Base-by-base conservation (phyloP, 64 coral and sea anemone genomes). In the Hydrozoanthus tunicans region DNA sequence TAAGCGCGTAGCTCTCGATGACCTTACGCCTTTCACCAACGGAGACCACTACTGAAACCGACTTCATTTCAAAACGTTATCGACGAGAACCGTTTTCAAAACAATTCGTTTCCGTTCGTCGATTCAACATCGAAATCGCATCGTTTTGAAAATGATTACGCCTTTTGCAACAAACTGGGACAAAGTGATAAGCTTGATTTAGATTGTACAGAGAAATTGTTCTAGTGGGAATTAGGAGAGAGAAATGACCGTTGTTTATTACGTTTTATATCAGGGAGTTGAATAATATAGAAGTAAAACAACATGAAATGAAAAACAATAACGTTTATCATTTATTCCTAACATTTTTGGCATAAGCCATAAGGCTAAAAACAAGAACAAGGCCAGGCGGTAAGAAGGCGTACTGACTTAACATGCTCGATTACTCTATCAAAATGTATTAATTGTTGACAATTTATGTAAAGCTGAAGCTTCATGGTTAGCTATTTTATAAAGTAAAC, bases 361-460 rank as follows among this genome's bases (percentile, higher is more conserved):
- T 67, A 70, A 78, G 32, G 0, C 32, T 43, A 89, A 89, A 12
- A 71, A 89, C 52, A 77, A 71, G 69, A 89, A 43, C 32, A 43
- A 89, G 88, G 64, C 74, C 88, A 79, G 88, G 64, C 58, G 79
- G 58, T 79, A 90, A 79, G 89, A 90, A 90, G 78, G 52, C 78
- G 59, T 90, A 79, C 10, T 32, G 17, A 78, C 78, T 52, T 64
- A 66, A 73, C 61, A 77, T 89, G 53, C 62, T 68, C 65, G 77
- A 89, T 89, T 70, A 89, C 77, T 4, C 77, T 9, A 20, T 73
- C 25, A 73, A 32, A 20, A 20, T 32, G 23, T 32, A 73, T 26
- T 73, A 32, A 73, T 73, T 9, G 25, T 73, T 73, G 26, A 73
- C 2, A 43, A 43, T 43, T 43, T 43, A 43, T 43, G 32, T 43